A percentile compares a stretch with the other conserved stretches of the same genome.
Evolutionary conservation across 2,113 vertebrate genomes (phyloP).

Genomic region (Heterotis niloticus): DNA sequence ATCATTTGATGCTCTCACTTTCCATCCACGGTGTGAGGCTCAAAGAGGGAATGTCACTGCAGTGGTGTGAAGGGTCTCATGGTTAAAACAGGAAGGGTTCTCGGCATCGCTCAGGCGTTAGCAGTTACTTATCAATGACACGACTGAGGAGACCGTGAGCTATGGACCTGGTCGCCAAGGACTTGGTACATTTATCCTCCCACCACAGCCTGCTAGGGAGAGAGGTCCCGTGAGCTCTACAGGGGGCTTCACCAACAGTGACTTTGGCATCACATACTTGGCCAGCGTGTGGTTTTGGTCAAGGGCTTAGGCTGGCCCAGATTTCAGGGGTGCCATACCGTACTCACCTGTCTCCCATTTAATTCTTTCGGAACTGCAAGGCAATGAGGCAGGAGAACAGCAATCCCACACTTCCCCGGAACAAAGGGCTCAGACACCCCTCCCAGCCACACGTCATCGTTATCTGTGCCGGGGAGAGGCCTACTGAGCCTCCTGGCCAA

Average conservation of each 20-base stretch:
- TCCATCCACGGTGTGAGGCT: conserved; percentile 43
- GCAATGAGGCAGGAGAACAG: conserved; percentile 66
- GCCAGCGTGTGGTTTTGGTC: no score
- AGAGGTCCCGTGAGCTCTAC: neutral
- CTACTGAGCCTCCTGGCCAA: conserved; percentile 54
- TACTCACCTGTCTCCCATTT: conserved; percentile 64
- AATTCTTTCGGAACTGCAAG: conserved; percentile 58
- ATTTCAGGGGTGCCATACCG: no score
- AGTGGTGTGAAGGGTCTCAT: conserved; percentile 23
- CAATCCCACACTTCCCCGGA: conserved; percentile 70
- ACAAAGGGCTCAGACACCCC: conserved; percentile 69
- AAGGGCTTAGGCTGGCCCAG: no score
- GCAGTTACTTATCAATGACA: conserved; percentile 68
- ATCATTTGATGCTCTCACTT: conserved; percentile 10
- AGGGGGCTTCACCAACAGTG: no score
- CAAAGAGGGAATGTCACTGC: conserved; percentile 30
- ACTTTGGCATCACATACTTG: no score
- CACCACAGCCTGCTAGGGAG: conserved; percentile 58
- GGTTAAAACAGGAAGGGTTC: conserved; percentile 35
- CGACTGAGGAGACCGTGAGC: conserved; percentile 36
- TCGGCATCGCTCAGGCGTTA: neutral
- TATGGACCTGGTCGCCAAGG: conserved; percentile 44
- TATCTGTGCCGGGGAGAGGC: conserved; percentile 59
- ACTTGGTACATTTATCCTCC: conserved; percentile 51
- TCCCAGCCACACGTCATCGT: conserved; percentile 69